Base-by-base conservation (phyloP, 2,797 vertebrate genomes). In the Dipus sagitta region DNA sequence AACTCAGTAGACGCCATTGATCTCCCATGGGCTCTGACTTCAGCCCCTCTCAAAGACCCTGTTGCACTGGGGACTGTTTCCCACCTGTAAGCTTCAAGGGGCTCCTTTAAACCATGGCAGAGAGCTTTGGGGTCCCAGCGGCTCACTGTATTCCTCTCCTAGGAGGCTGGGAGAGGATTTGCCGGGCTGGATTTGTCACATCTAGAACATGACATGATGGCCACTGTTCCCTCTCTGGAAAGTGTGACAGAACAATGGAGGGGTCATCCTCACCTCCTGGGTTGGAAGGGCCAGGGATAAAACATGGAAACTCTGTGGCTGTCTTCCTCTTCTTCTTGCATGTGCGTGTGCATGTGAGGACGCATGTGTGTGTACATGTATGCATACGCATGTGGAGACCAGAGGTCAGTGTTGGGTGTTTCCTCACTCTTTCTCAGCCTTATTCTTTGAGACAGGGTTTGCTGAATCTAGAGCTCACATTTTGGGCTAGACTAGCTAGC, bases 281-380 rank as follows among this genome's bases (percentile, higher is more conserved):
- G 17, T 47, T 30, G 17, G 38, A 20, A 24, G 3, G 1, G 26
- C 9, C 0, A 3, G 26, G 6, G 2, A 0, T 4, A 12, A 38
- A 6, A 32, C 4, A 2, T 38, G 47, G 64, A 13, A 32, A 42
- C 24, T 3, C 24, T 26, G 3, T 0, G 9, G 47, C 20, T 81
- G 67, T 47, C 71, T 65, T 0, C 6, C 32, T 6, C 32, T 47
- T 47, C 47, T 47, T 8, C 11, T 47, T 47, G 47, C 47, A 47
- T 38, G 38, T 38, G 38, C 6, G 38, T 38, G 38, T 38, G 6
- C 38, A 38, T 38, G 38, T 38, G n/a, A n/a, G n/a, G n/a, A n/a
- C n/a, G 47, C 47, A 47, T 38, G 38, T 38, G 38, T 38, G 38
- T 38, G 38, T 38, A 38, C 38, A 38, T 38, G 38, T 38, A 38